A percentile compares a stretch with the other conserved stretches of the same genome.
phyloP scores from a whole-genome alignment of 2,113 vertebrate species.

The Myxocyprinus asiaticus region DNA sequence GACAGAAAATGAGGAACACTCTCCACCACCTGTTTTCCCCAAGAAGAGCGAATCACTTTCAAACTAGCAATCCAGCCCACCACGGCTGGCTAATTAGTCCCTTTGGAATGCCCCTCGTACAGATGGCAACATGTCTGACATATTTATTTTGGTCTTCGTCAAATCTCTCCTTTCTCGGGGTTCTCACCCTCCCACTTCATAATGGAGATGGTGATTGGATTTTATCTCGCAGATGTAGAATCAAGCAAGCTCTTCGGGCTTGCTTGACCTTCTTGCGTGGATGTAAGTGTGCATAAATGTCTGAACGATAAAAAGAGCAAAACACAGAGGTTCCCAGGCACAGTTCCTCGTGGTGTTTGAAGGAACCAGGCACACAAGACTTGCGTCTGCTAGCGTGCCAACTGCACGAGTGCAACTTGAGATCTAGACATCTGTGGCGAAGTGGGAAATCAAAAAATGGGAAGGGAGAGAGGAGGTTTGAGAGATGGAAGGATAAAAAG shows the following conservation, averaged over 20 bases:
- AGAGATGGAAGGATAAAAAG: constrained; percentile 13
- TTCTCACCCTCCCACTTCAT: constrained; percentile 45
- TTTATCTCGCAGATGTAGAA: constrained; percentile 31
- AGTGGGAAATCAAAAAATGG: constrained; percentile 39
- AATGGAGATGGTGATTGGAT: constrained; percentile 36
- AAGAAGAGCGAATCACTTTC: constrained; percentile 43
- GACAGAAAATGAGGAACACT: constrained; percentile 27
- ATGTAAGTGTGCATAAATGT: constrained; percentile 30
- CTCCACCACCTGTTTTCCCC: constrained; percentile 48
- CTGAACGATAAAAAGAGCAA: constrained; percentile 27
- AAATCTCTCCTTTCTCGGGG: constrained; percentile 39
- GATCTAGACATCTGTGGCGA: constrained; percentile 53
- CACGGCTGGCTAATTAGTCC: constrained; percentile 56
- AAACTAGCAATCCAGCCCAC: constrained; percentile 47
- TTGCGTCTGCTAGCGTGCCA: constrained; percentile 11
- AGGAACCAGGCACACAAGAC: constrained; percentile 32
- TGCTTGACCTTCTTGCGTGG: constrained; percentile 36
- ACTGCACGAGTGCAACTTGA: constrained; percentile 20
- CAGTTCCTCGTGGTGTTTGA: constrained; percentile 16
- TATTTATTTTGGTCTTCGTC: constrained; percentile 51
- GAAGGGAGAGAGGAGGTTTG: background rate
- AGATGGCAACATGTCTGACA: constrained; percentile 58
- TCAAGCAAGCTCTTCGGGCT: constrained; percentile 18
- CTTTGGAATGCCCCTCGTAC: constrained; percentile 55
- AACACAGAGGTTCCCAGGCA: constrained; percentile 13